Evolutionary conservation across 1,140 invertebrate species (phyloP).

Genomic region (Polyergus mexicanus): DNA sequence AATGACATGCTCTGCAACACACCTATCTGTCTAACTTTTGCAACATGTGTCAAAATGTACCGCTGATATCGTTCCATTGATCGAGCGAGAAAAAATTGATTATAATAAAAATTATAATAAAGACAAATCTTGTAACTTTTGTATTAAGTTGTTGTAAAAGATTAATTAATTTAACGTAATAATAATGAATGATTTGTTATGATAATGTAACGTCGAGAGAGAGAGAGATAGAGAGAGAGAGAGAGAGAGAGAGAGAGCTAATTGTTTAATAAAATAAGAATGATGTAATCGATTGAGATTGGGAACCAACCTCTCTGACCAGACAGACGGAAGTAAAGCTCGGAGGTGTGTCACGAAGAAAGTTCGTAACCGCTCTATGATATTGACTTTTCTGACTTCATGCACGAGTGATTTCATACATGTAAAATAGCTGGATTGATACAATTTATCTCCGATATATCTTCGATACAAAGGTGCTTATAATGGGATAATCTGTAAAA

Average conservation of each 20-base stretch:
- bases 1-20: slow-evolving; percentile 36
- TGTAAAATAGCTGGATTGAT: slow-evolving; percentile 12
- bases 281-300: slow-evolving; percentile 24
- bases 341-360: slow-evolving; percentile 40
- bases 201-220: too few species aligned
- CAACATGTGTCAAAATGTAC: not conserved
- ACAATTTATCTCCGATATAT: slow-evolving; percentile 26
- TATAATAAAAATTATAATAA: slow-evolving; percentile 33
- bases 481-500: not conserved
- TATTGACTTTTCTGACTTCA: slow-evolving; percentile 38
- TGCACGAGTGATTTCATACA: slow-evolving; percentile 26
- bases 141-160: slow-evolving; percentile 10
- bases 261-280: not conserved
- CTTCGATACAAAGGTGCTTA: not conserved
- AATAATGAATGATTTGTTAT: too few species aligned
- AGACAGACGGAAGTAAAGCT: slow-evolving; percentile 35
- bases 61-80: not conserved
- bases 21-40: slow-evolving; percentile 19
- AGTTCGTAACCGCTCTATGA: slow-evolving; percentile 20
- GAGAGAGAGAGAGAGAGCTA: too few species aligned
- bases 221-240: too few species aligned
- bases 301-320: slow-evolving; percentile 15
- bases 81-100: slow-evolving; percentile 11
- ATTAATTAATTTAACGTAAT: slow-evolving; percentile 17
- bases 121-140: not conserved